Evolutionary conservation across 2,888 invertebrate genomes (phyloP).

Genomic region (Platynereis dumerilii): DNA sequence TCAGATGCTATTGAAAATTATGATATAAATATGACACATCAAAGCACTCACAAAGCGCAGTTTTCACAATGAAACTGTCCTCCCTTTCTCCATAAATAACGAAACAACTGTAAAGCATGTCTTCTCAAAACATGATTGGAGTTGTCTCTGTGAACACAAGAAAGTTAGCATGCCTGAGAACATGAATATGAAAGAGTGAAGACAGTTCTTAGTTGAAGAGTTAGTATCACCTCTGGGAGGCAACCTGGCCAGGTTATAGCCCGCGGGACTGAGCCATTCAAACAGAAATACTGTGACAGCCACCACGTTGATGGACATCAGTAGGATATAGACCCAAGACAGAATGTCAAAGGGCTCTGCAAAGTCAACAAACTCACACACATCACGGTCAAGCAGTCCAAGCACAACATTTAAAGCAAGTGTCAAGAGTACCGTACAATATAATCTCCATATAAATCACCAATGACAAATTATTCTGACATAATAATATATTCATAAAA

Average conservation of each 20-base stretch:
- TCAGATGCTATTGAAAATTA: no score
- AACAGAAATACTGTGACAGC: constrained; percentile 95
- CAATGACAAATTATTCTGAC: no score
- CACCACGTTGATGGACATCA: constrained; percentile 94
- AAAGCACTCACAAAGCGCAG: no score
- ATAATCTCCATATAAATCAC: no score
- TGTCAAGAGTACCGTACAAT: no score
- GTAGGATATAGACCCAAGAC: constrained; percentile 95
- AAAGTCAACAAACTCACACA: constrained; percentile 43
- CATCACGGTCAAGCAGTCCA: neutral
- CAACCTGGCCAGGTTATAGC: constrained; percentile 68
- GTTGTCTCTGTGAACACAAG: neutral
- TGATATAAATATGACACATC: no score
- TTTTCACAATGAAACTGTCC: no score
- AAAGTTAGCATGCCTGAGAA: neutral
- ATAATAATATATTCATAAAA: no score
- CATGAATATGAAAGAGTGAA: neutral
- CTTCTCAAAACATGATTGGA: no score
- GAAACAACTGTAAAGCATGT: no score
- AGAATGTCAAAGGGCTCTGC: constrained; percentile 95
- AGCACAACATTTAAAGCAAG: no score
- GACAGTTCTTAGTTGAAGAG: neutral
- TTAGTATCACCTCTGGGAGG: constrained; percentile 26
- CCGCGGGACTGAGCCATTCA: constrained; percentile 96
- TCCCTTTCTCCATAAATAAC: no score